Conservation (phyloP, 1,140 invertebrate species). For the Potamilus streckersoni region DNA sequence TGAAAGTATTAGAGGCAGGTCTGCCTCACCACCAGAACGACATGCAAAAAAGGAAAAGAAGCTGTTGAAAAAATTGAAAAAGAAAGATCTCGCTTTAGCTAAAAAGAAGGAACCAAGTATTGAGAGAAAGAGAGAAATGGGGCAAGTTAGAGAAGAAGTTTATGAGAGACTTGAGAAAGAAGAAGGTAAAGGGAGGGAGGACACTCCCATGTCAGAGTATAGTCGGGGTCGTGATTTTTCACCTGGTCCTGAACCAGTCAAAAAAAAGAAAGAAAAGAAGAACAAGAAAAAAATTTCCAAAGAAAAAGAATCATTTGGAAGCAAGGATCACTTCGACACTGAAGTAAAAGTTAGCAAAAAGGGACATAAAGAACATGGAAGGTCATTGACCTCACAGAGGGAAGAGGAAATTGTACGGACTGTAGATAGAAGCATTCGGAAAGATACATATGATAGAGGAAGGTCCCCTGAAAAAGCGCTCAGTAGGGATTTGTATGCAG, state of each 20-base stretch:
- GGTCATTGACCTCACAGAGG: conserved; percentile 10
- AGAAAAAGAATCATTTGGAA: conserved; percentile 26
- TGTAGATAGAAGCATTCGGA: conserved; percentile 20
- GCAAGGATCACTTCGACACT: conserved; percentile 16
- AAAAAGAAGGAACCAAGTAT: conserved; percentile 11
- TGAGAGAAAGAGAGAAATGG: conserved; percentile 13
- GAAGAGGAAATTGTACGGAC: conserved; percentile 16
- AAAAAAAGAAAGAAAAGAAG: conserved; percentile 38
- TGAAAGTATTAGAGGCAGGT: conserved; percentile 31
- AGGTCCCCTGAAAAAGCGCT: neutral
- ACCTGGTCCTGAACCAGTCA: conserved; percentile 11
- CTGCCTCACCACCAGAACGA: conserved; percentile 31
- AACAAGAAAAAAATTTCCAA: conserved; percentile 32
- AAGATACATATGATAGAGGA: conserved; percentile 11
- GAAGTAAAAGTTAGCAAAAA: conserved; percentile 21
- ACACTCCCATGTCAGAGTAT: conserved; percentile 21
- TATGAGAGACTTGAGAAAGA: conserved; percentile 12
- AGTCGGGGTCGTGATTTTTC: conserved; percentile 12
- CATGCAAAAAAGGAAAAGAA: conserved; percentile 29
- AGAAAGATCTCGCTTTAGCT: conserved; percentile 2
- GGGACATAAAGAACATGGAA: conserved; percentile 21
- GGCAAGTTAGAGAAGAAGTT: conserved; percentile 11
- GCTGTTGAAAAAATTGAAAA: conserved; percentile 25
- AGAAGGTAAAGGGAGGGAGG: conserved; percentile 3
- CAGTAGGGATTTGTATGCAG: too few species aligned